These are phyloP conservation scores for Apotomis betuletana DNA, from an alignment of 2,888 invertebrate genomes.

Conservation along the genomic window DNA sequence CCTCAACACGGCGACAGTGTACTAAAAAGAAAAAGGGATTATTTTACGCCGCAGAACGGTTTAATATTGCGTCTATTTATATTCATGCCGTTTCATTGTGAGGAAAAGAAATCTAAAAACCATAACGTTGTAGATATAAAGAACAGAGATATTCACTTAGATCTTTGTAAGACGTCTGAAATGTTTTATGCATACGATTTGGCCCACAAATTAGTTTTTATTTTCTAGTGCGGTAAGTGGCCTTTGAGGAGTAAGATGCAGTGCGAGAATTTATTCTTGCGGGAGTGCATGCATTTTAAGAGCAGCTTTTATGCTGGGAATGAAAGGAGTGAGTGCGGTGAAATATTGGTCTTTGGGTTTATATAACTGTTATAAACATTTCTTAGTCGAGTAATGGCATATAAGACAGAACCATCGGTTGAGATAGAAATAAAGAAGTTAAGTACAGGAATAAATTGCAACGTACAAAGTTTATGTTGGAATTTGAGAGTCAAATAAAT, in stretches of 20 bases:
- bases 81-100: conserved; percentile 74
- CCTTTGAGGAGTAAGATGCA: conserved; percentile 39
- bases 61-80: conserved; percentile 81
- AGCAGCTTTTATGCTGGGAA: conserved; percentile 38
- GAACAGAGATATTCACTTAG: conserved; percentile 76
- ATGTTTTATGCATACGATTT: conserved; percentile 41
- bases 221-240: conserved; percentile 30
- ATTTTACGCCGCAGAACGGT: conserved; percentile 70
- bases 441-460: neutral
- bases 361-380: neutral
- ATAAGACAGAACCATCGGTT: no score
- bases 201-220: conserved; percentile 38
- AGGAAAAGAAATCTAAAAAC: conserved; percentile 65
- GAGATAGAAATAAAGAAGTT: neutral
- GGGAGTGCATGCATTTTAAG: conserved; percentile 38
- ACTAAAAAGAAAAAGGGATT: conserved; percentile 77
- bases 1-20: conserved; percentile 73
- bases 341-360: conserved; percentile 18
- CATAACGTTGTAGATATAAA: conserved; percentile 67
- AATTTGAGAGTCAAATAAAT: no score
- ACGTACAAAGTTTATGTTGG: no score
- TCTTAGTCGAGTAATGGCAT: neutral
- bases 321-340: conserved; percentile 30
- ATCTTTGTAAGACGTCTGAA: conserved; percentile 53
- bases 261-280: conserved; percentile 36